phyloP scores from a whole-genome alignment of 1,140 invertebrate genomes.

The Euwallacea similis region DNA sequence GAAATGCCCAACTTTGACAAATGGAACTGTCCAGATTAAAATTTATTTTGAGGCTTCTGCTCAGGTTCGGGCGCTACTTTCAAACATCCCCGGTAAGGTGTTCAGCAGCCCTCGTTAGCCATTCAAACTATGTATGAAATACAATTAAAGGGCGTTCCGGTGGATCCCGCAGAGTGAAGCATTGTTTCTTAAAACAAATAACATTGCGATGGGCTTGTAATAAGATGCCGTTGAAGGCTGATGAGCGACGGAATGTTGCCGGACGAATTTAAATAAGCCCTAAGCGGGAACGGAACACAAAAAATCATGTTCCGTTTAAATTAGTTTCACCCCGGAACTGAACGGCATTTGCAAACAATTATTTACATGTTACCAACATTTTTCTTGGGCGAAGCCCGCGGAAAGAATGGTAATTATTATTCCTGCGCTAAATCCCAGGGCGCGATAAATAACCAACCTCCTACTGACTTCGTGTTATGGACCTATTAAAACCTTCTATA shows the following conservation, averaged over 20 bases:
- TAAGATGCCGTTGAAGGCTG: slow-evolving; percentile 23
- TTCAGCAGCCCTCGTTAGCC: slow-evolving; percentile 13
- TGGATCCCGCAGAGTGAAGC: slow-evolving; percentile 26
- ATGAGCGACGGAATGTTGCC: slow-evolving; percentile 14
- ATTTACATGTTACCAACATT: no score
- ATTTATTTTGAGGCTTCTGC: not conserved
- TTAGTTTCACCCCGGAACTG: not conserved
- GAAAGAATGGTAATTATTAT: no score
- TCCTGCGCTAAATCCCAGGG: no score
- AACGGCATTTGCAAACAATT: not conserved
- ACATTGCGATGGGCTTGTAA: slow-evolving; percentile 36
- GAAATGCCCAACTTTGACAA: no score
- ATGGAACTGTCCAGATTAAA: no score
- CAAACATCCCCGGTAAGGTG: slow-evolving; percentile 12
- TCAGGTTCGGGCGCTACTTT: not conserved
- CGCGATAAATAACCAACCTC: no score
- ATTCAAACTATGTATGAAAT: slow-evolving; percentile 36
- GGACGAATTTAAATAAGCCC: slow-evolving; percentile 23
- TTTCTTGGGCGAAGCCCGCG: no score
- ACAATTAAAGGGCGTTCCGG: slow-evolving; percentile 31
- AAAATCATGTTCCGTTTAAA: slow-evolving; percentile 8
- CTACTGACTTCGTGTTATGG: no score
- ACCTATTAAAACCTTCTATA: no score
- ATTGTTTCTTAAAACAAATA: slow-evolving; percentile 37
- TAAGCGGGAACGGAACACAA: slow-evolving; percentile 4